Base-by-base conservation (phyloP, 1,140 invertebrate genomes). In the Hydropsyche tenuis region DNA sequence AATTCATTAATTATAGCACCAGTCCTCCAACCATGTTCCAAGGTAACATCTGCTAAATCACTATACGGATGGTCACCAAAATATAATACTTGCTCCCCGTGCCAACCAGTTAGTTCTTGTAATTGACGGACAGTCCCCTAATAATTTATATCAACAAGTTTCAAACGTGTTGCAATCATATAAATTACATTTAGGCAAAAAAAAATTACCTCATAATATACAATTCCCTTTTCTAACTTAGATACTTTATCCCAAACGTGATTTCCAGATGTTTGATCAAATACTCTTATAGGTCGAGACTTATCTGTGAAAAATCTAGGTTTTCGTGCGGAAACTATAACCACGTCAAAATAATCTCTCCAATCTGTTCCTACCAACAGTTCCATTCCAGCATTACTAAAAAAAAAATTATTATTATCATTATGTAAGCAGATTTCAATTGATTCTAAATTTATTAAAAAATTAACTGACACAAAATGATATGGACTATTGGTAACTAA, bases 21-120 rank as follows among this genome's bases (percentile, higher is more conserved):
- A 7, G 97, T 99, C 79, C 96, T 89, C 96, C 97, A 99, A 22
- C 96, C 96, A 84, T 98, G 95, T 82, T 97, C 92, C 9, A 99
- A 84, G 0, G 96, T 98, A 2, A 97, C 94, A 86, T 99, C 97
- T 2, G 96, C 97, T 69, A 99, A 86, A 85, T 99, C 97, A 80
- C 92, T 96, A 85, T 98, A 99, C 0, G 97, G 96, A 87, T 99
- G 97, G 86, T 99, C 97, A 0, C 97, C 97, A 85, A 98, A 98
- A 83, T 99, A 99, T 6, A 99, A 82, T 11, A 99, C 96, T 77
- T 95, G 92, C 78, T 94, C 92, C 0, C 95, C 96, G 68, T 90
- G 87, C 96, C 96, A 99, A 0, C 93, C 94, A 4, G 96, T 99
- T 80, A 97, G 88, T 53, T 96, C 90, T 81, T 96, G 93, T 37